Evolutionary conservation across 2,888 invertebrate species (phyloP).

Genomic region (Ptychoptera contaminata): DNA sequence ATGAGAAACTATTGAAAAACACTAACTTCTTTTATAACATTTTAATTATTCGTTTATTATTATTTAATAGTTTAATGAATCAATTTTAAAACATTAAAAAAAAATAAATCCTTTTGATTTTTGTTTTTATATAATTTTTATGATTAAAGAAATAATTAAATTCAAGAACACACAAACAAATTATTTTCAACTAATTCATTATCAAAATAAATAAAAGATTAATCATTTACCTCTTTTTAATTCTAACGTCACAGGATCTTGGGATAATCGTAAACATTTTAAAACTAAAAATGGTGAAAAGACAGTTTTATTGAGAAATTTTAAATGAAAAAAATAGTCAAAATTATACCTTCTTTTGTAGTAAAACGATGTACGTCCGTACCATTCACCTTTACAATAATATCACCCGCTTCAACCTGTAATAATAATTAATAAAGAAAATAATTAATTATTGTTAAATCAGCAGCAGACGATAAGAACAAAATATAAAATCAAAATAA

Average conservation of each 20-base stretch:
- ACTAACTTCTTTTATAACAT: too few species aligned
- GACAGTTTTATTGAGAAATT: slow-evolving; percentile 5
- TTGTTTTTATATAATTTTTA: too few species aligned
- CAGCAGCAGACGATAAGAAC: background rate
- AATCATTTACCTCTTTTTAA: slow-evolving; percentile 67
- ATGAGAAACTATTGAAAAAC: too few species aligned
- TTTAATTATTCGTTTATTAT: too few species aligned
- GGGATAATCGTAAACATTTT: slow-evolving; percentile 82
- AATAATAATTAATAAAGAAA: slow-evolving; percentile 26
- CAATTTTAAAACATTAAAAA: too few species aligned
- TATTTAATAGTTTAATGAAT: too few species aligned
- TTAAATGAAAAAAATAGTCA: slow-evolving; percentile 4
- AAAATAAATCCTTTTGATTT: too few species aligned
- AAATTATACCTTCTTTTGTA: slow-evolving; percentile 80
- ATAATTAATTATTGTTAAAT: background rate
- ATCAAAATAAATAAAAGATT: background rate
- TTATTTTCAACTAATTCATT: too few species aligned
- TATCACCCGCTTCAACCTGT: slow-evolving; percentile 88
- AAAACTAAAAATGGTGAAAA: slow-evolving; percentile 53
- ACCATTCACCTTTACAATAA: slow-evolving; percentile 85
- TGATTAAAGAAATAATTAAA: too few species aligned
- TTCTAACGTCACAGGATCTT: slow-evolving; percentile 80
- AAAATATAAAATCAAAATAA: background rate
- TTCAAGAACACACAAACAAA: too few species aligned
- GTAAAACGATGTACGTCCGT: slow-evolving; percentile 83